These are phyloP conservation scores for Pammene fasciana DNA, from an alignment of 2,888 invertebrate genomes.

Conservation along the genomic window DNA sequence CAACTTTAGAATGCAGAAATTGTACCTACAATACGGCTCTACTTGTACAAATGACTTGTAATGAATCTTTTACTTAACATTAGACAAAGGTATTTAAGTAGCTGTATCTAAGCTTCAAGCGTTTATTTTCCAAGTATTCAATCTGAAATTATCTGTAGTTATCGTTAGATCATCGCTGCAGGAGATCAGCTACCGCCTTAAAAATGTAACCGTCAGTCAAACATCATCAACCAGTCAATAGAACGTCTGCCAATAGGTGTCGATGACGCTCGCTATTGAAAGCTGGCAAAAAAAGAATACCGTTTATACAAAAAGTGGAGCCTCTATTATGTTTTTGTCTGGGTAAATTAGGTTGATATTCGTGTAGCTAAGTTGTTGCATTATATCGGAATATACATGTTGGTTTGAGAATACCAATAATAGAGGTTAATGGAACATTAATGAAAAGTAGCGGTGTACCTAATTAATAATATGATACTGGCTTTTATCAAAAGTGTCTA, in stretches of 20 bases:
- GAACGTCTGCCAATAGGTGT: constrained; percentile 3
- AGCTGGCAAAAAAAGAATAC: constrained; percentile 14
- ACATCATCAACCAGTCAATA: constrained; percentile 12
- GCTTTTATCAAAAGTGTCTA: no score
- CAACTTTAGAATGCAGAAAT: no score
- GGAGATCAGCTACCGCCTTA: constrained; percentile 14
- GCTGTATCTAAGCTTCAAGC: background rate
- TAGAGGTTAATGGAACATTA: no score
- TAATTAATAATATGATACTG: no score
- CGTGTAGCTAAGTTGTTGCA: background rate
- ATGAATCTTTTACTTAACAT: no score
- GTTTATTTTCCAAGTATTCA: background rate
- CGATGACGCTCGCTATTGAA: constrained; percentile 16
- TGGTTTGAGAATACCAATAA: no score
- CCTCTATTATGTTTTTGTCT: constrained; percentile 22
- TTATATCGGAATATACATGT: background rate
- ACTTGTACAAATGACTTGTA: no score
- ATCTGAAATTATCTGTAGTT: background rate
- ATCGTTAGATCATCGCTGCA: constrained; percentile 4
- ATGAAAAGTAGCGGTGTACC: no score
- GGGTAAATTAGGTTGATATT: background rate
- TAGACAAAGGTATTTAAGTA: no score
- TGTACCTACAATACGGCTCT: no score
- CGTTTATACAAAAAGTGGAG: constrained; percentile 20
- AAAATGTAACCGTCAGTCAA: constrained; percentile 19